phyloP scores from a whole-genome alignment of 2,888 invertebrate genomes.

The Alentia gelatinosa region DNA sequence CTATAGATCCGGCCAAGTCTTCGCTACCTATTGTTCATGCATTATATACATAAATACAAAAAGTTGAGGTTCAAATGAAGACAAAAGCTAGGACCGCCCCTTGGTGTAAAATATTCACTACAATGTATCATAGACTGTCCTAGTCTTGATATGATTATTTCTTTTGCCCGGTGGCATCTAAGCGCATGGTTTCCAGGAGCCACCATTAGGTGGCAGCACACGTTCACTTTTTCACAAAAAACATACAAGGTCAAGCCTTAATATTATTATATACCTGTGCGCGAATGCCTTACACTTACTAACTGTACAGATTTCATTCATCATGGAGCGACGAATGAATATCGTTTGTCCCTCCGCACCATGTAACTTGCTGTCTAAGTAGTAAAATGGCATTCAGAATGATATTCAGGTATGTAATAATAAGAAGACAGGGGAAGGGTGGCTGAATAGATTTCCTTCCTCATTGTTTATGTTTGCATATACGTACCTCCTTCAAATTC shows the following conservation, averaged over 20 bases:
- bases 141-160: constrained; percentile 41
- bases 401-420: too few species aligned
- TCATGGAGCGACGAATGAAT: too few species aligned
- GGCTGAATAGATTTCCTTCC: too few species aligned
- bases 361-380: too few species aligned
- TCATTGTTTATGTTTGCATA: too few species aligned
- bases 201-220: not conserved
- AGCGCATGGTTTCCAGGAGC: constrained; percentile 23
- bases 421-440: too few species aligned
- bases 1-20: constrained; percentile 26
- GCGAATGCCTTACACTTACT: too few species aligned
- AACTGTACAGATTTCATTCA: too few species aligned
- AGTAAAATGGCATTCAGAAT: too few species aligned
- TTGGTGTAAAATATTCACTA: constrained; percentile 27
- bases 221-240: not conserved
- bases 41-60: constrained; percentile 46
- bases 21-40: constrained; percentile 42
- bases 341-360: too few species aligned
- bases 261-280: too few species aligned
- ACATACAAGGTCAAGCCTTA: not conserved
- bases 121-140: constrained; percentile 33
- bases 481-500: too few species aligned
- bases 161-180: not conserved
- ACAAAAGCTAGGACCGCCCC: constrained; percentile 43
- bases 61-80: constrained; percentile 42